Base-by-base conservation (phyloP, 1,140 invertebrate species). In the Conus ventricosus region DNA sequence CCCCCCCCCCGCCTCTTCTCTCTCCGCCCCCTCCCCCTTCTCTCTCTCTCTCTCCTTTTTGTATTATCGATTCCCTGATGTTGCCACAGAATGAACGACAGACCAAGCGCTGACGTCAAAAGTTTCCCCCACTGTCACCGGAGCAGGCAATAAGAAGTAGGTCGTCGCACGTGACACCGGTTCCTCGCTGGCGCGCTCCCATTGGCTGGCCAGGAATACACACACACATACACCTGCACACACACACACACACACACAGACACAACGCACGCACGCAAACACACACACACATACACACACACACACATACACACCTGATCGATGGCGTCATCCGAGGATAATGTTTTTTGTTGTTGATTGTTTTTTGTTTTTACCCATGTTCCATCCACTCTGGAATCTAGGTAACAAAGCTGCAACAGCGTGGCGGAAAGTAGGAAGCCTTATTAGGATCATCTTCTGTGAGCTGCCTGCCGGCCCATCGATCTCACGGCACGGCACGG, bases 211-310 rank as follows among this genome's bases (percentile, higher is more conserved):
- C 1, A 57, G 13, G 57, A 4, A 83, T 10, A 83, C 81, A 83
- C 81, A 83, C 81, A 83, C 81, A 51, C 2, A 83, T 10, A 4
- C 81, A 83, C 81, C 27, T n/a, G 53, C 81, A 55, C 81, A 4
- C 81, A 83, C 10, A 57, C 81, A 83, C 81, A 57, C 81, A 78
- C 76, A 78, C 76, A 78, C 76, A 78, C 76, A 78, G 0, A 25
- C 15, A 78, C n/a, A 23, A 83, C 81, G 15, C 81, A 83, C 81
- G 53, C 81, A 55, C 81, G 53, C 39, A 83, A 4, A 4, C 81
- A 83, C 10, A 57, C 81, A 83, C 81, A 57, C 81, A 78, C 76
- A 78, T 5, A 78, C 76, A 78, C 76, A 78, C 15, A 25, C 15
- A 78, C n/a, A 23, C 76, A 78, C 15, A 78, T 4, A 25, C 15